Base-by-base conservation (phyloP, 2,797 vertebrate genomes). In the Chaetodon trifasciatus region DNA sequence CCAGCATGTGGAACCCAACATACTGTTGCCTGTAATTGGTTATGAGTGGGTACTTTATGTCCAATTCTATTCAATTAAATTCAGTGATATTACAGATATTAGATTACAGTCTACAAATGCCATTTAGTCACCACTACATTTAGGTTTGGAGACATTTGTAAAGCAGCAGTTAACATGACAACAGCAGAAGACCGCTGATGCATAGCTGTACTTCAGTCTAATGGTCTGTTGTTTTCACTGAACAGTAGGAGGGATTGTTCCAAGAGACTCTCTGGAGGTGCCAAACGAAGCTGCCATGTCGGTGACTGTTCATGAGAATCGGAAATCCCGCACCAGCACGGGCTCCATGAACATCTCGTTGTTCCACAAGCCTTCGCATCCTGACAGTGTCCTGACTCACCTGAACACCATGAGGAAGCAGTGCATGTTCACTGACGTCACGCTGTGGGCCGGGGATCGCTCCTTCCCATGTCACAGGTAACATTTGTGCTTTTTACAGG, bases 321-420 rank as follows among this genome's bases (percentile, higher is more conserved):
- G 98, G 47, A 99, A 98, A 91, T 98, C 97, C 7, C 96, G 98
- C 85, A 94, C 97, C 19, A 99, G 97, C 91, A 96, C 97, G 0
- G 97, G 96, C 78, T 97, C 97, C 89, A 97, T 97, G 97, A 98
- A 98, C 91, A 96, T 98, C 92, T 92, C 97, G 0, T 94, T 99
- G 50, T 99, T 97, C 77, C 98, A 99, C 95, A 98, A 99, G 94
- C 96, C 97, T 32, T 97, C 97, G 0, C 98, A 99, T 77, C 96
- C 98, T 0, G 98, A 98, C 94, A 97, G 96, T 0, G 97, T 98
- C 76, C 88, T 99, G 84, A 97, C 96, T 11, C 97, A 98, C 80
- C 96, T 99, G 62, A 97, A 98, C 92, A 95, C 96, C 0, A 95
- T 99, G 86, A 95, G 98, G 58, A 97, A 98, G 83, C 97, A 97